phyloP scores from a whole-genome alignment of 1,140 invertebrate genomes.

The Tetragonula clypearis region DNA sequence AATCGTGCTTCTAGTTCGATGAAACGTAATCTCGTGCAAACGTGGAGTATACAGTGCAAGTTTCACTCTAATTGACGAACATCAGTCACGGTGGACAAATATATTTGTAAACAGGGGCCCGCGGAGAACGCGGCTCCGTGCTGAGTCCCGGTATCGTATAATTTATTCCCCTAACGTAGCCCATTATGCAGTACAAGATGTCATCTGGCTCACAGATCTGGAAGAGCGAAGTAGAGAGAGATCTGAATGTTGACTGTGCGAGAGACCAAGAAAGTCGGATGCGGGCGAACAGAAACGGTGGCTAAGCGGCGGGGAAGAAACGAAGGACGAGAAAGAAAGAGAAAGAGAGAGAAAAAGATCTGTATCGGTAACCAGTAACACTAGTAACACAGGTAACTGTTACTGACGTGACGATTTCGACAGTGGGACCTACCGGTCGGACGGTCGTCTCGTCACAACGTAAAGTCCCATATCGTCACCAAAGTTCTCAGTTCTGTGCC shows the following conservation, averaged over 20 bases:
- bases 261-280: slow-evolving; percentile 40
- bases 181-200: slow-evolving; percentile 68
- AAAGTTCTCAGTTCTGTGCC: neutral
- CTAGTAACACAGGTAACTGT: slow-evolving; percentile 70
- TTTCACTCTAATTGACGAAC: slow-evolving; percentile 55
- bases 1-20: neutral
- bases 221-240: slow-evolving; percentile 43
- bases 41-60: neutral
- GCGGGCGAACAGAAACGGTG: slow-evolving; percentile 35
- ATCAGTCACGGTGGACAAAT: slow-evolving; percentile 61
- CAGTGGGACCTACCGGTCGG: slow-evolving; percentile 62
- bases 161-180: slow-evolving; percentile 68
- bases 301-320: neutral
- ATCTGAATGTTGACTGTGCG: slow-evolving; percentile 38
- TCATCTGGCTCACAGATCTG: slow-evolving; percentile 64
- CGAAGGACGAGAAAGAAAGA: no score
- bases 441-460: slow-evolving; percentile 58
- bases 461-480: slow-evolving; percentile 63
- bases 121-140: neutral
- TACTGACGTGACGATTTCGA: slow-evolving; percentile 72
- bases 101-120: slow-evolving; percentile 64
- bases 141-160: slow-evolving; percentile 40
- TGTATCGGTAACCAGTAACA: slow-evolving; percentile 69
- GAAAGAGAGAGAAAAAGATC: slow-evolving; percentile 49
- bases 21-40: neutral